A percentile compares a stretch with the other conserved stretches of the same genome.
These are phyloP conservation scores for Manacus vitellinus DNA, from an alignment of 2,113 vertebrate genomes.

Conservation along the genomic window DNA sequence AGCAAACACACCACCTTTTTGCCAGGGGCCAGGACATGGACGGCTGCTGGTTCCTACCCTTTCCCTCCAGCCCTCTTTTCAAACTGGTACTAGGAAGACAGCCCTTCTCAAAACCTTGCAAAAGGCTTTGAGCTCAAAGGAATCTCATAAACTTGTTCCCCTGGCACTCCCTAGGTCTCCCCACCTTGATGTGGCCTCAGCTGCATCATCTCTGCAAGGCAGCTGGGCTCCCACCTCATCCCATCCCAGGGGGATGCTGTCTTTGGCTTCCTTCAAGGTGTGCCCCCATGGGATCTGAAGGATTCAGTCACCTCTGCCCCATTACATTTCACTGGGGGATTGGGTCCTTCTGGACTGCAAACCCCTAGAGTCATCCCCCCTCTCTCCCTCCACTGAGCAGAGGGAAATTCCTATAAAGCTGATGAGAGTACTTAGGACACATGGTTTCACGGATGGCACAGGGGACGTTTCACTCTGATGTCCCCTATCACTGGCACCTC, in stretches of 20 bases:
- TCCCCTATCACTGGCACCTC: fast-evolving
- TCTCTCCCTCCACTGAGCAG: neutral
- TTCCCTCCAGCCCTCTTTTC: constrained; percentile 40
- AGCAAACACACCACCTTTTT: neutral
- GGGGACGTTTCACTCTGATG: neutral
- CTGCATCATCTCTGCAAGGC: fast-evolving
- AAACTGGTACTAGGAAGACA: neutral
- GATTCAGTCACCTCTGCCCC: neutral
- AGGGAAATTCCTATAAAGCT: neutral
- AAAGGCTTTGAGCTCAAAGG: constrained; percentile 15
- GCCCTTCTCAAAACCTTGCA: neutral
- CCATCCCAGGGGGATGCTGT: neutral
- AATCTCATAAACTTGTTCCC: neutral
- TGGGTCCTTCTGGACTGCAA: neutral
- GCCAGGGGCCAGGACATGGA: constrained; percentile 16
- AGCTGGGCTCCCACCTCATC: neutral
- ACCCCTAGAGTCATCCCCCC: neutral
- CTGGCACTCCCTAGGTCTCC: fast-evolving
- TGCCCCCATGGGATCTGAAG: neutral
- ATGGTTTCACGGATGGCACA: neutral
- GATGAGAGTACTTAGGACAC: neutral
- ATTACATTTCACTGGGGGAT: neutral
- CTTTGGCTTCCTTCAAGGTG: neutral
- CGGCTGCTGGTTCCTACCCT: neutral
- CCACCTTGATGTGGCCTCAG: fast-evolving